A percentile compares a stretch with the other conserved stretches of the same genome.
Evolutionary conservation across 2,888 invertebrate genomes (phyloP).

Genomic region (Caenorhabditis drosophilae): DNA sequence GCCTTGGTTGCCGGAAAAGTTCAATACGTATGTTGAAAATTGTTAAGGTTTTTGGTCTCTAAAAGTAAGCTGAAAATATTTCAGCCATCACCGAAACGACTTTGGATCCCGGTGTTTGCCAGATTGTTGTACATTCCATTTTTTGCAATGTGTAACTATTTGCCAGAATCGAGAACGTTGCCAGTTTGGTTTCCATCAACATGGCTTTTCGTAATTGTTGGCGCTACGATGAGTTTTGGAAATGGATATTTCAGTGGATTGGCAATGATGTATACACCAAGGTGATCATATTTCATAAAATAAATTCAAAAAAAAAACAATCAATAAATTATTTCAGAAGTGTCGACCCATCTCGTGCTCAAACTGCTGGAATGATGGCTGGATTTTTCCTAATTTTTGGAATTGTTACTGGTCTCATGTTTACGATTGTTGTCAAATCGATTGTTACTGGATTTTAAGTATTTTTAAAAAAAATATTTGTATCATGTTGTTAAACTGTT

Average conservation of each 20-base stretch:
- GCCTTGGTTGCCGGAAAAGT: slow-evolving; percentile 78
- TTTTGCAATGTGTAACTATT: slow-evolving; percentile 88
- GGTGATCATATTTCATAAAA: neutral
- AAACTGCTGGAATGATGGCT: slow-evolving; percentile 89
- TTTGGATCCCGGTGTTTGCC: slow-evolving; percentile 78
- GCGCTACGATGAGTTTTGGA: slow-evolving; percentile 81
- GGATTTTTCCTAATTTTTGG: slow-evolving; percentile 85
- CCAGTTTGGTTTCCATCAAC: slow-evolving; percentile 82
- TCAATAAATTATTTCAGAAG: slow-evolving; percentile 23
- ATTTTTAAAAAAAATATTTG: neutral
- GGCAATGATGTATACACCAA: slow-evolving; percentile 88
- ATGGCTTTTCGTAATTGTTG: slow-evolving; percentile 60
- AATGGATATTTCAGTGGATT: slow-evolving; percentile 92
- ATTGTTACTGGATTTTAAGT: neutral
- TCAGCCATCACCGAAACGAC: slow-evolving; percentile 81
- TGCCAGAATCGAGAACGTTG: slow-evolving; percentile 74
- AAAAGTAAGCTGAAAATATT: slow-evolving; percentile 33
- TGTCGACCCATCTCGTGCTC: slow-evolving; percentile 56
- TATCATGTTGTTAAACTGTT: neutral
- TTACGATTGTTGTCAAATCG: slow-evolving; percentile 44
- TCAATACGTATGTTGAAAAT: slow-evolving; percentile 37
- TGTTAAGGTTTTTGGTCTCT: too few relatives aligned
- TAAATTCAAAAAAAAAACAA: neutral
- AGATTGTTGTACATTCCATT: slow-evolving; percentile 85
- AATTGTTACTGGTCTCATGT: slow-evolving; percentile 51